Conservation (phyloP, 2,797 vertebrate genomes). For the Hypotaenidia okinawae region DNA sequence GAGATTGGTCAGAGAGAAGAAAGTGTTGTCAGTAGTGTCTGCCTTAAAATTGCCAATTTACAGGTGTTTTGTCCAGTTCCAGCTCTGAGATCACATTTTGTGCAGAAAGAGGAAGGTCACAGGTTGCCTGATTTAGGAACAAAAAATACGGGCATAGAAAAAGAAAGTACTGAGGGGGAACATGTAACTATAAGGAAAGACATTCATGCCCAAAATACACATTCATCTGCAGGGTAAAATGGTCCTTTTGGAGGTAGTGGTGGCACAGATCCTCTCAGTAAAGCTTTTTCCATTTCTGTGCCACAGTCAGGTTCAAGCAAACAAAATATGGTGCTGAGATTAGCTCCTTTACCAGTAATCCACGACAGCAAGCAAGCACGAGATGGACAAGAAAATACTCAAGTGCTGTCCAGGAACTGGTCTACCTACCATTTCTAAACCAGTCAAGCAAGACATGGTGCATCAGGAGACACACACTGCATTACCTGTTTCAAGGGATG, state of each 20-base stretch:
- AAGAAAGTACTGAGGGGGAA: neutral
- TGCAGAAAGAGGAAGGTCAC: neutral
- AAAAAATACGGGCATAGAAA: neutral
- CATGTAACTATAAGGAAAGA: neutral
- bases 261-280: neutral
- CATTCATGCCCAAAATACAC: neutral
- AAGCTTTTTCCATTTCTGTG: rapidly evolving
- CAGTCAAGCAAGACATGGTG: neutral
- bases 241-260: neutral
- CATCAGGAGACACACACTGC: rapidly evolving
- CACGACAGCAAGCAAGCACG: neutral
- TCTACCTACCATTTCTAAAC: neutral
- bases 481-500: neutral
- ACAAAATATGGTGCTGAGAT: neutral
- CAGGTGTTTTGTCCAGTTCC: neutral
- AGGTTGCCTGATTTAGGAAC: neutral
- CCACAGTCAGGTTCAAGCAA: neutral
- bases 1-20: neutral
- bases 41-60: neutral
- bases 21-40: neutral
- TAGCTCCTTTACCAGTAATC: neutral
- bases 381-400: neutral
- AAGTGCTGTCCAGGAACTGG: neutral
- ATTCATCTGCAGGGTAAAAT: neutral
- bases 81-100: neutral